A percentile compares a stretch with the other conserved stretches of the same genome.
phyloP scores from a whole-genome alignment of 2,797 vertebrate genomes.

The Manis crassicaudata region DNA sequence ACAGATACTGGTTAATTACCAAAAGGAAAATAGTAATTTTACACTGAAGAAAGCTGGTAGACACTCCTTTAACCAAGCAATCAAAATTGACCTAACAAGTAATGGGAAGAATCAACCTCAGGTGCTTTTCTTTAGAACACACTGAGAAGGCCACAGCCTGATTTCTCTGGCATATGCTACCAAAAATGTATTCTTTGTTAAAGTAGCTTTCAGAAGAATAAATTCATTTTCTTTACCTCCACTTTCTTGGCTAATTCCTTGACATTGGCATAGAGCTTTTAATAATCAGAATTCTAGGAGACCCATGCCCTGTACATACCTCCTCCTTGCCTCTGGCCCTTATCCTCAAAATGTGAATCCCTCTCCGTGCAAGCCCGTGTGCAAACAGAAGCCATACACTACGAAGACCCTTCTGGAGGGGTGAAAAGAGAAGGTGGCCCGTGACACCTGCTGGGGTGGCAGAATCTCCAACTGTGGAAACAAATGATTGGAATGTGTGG shows the following conservation, averaged over 20 bases:
- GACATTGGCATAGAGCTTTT: not conserved
- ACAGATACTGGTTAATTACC: not conserved
- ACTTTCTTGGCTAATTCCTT: not conserved
- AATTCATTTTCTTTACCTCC: not conserved
- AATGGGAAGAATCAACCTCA: not conserved
- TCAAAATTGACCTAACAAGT: not conserved
- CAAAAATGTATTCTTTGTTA: not conserved
- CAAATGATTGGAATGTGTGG: not conserved
- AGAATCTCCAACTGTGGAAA: not conserved
- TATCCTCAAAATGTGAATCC: not conserved
- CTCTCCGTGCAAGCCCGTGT: not conserved
- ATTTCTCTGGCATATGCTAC: not conserved
- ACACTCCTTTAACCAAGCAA: not conserved
- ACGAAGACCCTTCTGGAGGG: not conserved
- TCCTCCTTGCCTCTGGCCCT: not conserved
- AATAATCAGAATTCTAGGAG: not conserved
- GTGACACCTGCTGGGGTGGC: not conserved
- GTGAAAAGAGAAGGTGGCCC: not conserved
- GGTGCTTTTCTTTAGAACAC: not conserved
- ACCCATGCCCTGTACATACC: not conserved
- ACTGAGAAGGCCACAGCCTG: not conserved
- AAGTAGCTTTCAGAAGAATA: conserved; percentile 25
- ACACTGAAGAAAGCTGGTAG: not conserved
- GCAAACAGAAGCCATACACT: not conserved
- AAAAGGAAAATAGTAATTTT: not conserved